Base-by-base conservation (phyloP, 2,888 invertebrate species). In the Malacosoma neustria region DNA sequence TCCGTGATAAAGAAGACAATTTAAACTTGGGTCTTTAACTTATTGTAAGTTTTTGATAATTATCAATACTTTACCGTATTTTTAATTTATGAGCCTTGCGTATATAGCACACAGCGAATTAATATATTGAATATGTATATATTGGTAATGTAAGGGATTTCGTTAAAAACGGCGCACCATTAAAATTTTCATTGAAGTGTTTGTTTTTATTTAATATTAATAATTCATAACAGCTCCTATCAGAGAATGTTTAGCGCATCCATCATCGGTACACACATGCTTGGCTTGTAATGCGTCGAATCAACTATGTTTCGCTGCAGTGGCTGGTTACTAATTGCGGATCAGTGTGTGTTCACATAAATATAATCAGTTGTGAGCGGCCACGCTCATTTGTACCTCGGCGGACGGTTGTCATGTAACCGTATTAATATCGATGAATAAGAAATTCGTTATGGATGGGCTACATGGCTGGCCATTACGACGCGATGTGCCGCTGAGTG, bases 391-490 rank as follows among this genome's bases (percentile, higher is more conserved):
- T 82, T 82, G 84, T 85, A 79, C 58, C 49, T 50, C 69, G 72
- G 65, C 73, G 66, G 71, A 73, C 71, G 79, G 76, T 76, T 77
- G 81, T 81, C 82, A 74, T 84, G 84, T 82, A 72, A 56, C 61
- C 64, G 70, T 76, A 82, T 81, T 81, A 79, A 81, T 79, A 80
- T 79, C 82, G 81, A 85, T 84, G 84, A 81, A 84, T 85, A 81
- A 82, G 77, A 85, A 82, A 82, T 82, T 74, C 72, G 79, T 82
- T 80, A 84, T 84, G 73, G 76, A 84, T 82, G 76, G 68, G 63
- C 53, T 84, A 85, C 84, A 84, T 70, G 81, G 64, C 65, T 70
- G 62, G 61, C 76, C 72, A 80, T 81, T 79, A 80, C 77, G 52
- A 57, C 58, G 57, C 64, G 63, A 64, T 62, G 61, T 57, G 66